Evolutionary conservation across 2,797 vertebrate genomes (phyloP), one percentile per base, ranked within the genome.

Genomic region (Gallirallus australis): DNA sequence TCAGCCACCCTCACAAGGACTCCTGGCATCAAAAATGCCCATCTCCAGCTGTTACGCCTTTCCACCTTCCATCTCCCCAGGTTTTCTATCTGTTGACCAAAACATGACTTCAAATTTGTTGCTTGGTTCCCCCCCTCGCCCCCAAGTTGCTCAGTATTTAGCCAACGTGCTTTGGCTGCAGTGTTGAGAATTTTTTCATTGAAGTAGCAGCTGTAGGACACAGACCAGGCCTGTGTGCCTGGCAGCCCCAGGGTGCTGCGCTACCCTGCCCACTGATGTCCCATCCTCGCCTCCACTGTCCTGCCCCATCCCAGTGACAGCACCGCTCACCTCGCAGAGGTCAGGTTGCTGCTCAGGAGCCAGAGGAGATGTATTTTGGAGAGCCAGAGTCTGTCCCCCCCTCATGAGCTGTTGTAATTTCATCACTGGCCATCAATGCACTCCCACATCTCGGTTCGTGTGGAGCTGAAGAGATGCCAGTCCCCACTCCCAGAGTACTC

Each of bases 261-360:
- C 31, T 33, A 42, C 54, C 40, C 47, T 12, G 37, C 37, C 37
- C 37, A 37, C 37, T 37, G 27, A 31, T 8, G 47, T 6, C 25
- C 47, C 25, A 30, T 45, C 0, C 31, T 27, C 60, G 31, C 48
- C 70, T 63, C 39, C 54, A 3, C 23, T 13, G 11, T 48, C 45
- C 21, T 88, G 56, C 50, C 54, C 45, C 3, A 0, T 7, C 33
- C 53, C 0, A 0, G 28, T 0, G 2, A 30, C 1, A 0, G 16
- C 40, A n/a, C 31, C 20, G 1, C 10, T 25, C 3, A 0, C 28
- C 50, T 37, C 3, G 11, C 54, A 59, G 50, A n/a, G 6, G 15
- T 17, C 9, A 2, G 69, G 11, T 24, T 31, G 24, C 50, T 61
- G 61, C 13, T 18, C 63, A 47, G 53, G 47, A 88, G 54, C 53